A percentile compares a stretch with the other conserved stretches of the same genome.
Evolutionary conservation across 2,113 vertebrate genomes (phyloP).

Genomic region (Harpagus bidentatus): DNA sequence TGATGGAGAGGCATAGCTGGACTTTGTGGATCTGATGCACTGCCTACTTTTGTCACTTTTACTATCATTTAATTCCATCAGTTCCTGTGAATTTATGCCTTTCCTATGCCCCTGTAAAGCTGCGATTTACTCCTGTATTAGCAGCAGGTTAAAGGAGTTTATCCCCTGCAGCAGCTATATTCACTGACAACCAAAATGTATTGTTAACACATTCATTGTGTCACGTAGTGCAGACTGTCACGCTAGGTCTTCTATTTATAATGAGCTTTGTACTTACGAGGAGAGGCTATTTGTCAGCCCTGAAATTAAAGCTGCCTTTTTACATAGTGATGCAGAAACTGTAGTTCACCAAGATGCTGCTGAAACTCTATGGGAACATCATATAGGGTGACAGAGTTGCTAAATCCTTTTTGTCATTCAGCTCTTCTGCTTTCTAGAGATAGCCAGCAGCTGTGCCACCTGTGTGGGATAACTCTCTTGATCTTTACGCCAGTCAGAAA

Average conservation of each 20-base stretch:
- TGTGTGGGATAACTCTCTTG: neutral
- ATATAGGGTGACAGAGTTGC: neutral
- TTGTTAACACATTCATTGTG: neutral
- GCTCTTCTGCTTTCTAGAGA: neutral
- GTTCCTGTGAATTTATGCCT: neutral
- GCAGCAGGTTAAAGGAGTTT: neutral
- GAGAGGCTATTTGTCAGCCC: neutral
- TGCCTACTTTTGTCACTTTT: neutral
- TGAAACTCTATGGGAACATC: neutral
- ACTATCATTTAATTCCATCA: neutral
- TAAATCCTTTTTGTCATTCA: neutral
- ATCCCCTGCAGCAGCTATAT: neutral
- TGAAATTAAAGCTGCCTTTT: neutral
- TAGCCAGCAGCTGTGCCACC: neutral
- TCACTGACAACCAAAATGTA: neutral
- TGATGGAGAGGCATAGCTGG: neutral
- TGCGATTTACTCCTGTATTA: neutral
- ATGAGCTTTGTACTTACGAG: neutral
- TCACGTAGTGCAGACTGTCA: neutral
- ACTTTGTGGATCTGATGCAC: neutral
- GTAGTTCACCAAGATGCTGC: neutral
- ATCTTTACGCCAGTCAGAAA: neutral
- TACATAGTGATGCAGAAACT: neutral
- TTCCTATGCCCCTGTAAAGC: neutral
- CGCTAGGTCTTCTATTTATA: neutral